Evolutionary conservation across 2,113 vertebrate species (phyloP), one percentile per base, ranked within the genome.

Genomic region (Stigmatopora argus): DNA sequence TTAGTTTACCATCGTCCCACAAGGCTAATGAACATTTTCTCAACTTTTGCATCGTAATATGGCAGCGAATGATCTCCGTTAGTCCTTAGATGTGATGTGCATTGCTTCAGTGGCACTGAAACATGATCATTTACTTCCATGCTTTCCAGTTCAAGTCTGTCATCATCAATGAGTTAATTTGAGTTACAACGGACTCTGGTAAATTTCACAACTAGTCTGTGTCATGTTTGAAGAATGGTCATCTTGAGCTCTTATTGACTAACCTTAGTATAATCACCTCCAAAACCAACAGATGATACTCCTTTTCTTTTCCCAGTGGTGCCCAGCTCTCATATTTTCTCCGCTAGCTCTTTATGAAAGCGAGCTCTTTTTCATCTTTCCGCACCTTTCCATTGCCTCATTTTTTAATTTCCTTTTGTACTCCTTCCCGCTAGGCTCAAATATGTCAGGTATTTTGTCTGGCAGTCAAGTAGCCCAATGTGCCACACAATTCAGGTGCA

Each of bases 151-250:
- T 7, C 35, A 38, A 38, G 35, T 38, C 4, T 4, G 7, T 38
- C 35, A 7, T 7, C 4, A 7, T 66, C 58, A 58, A 12, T 34
- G 34, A 44, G n/a, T n/a, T n/a, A n/a, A n/a, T n/a, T n/a, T n/a
- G n/a, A n/a, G n/a, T n/a, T n/a, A n/a, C n/a, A n/a, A n/a, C n/a
- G n/a, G n/a, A n/a, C n/a, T n/a, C n/a, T n/a, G n/a, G n/a, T n/a
- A n/a, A n/a, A n/a, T n/a, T n/a, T n/a, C n/a, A 49, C 41, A 64
- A n/a, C 64, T 66, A 70, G 26, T 68, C 76, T 77, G 79, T 72
- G 71, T 74, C 62, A 48, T 77, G 60, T 68, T 59, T 59, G 57
- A 59, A 41, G 57, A 59, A 35, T 18, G 34, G n/a, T 58, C 17
- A 38, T 58, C 56, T 18, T 60, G n/a, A 38, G 11, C 21, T 55